Base-by-base conservation (phyloP, 1,140 invertebrate genomes). In the Bombus affinis region DNA sequence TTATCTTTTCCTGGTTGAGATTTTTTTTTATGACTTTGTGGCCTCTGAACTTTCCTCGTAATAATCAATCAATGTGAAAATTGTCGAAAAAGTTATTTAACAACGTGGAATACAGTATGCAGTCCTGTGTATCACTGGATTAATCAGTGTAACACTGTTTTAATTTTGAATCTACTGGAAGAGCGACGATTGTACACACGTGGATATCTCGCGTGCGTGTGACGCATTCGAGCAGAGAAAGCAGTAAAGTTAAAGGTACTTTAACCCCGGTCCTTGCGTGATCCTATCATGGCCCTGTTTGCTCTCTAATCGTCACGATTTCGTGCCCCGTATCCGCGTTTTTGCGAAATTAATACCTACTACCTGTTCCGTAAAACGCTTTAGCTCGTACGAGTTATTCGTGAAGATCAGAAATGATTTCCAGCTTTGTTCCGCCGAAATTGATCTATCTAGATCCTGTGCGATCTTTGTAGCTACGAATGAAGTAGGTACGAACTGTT, bases 251-350 rank as follows among this genome's bases (percentile, higher is more conserved):
- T 37, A 35, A 65, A 39, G 59, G 65, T 84, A 47, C 70, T 90
- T 87, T 78, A 81, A 87, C 78, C 39, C 77, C 35, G 47, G 10
- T n/a, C 68, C 77, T 89, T 68, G 87, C 87, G 88, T 89, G 85
- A 89, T 89, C 28, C 73, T 74, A 65, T 81, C 77, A 35, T 42
- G n/a, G 39, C 39, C 81, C 47, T 37, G 62, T 86, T 89, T 78
- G n/a, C 35, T 35, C 66, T 59, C 28, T 81, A 37, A 71, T 79
- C 76, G 68, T 2, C 44, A 70, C 62, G 77, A 87, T 86, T 89
- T 70, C 57, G 76, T 84, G 68, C 53, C 57, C 12, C 42, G 65
- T 35, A 15, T 68, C 70, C 81, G 32, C 32, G 37, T 81, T 84
- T 81, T 70, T 75, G 37, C 35, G 15, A 42, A 85, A 81, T 81